A percentile compares a stretch with the other conserved stretches of the same genome.
Conservation (phyloP, 35 echinoderm and acorn worm genomes). For the Hemicentrotus pulcherrimus region DNA sequence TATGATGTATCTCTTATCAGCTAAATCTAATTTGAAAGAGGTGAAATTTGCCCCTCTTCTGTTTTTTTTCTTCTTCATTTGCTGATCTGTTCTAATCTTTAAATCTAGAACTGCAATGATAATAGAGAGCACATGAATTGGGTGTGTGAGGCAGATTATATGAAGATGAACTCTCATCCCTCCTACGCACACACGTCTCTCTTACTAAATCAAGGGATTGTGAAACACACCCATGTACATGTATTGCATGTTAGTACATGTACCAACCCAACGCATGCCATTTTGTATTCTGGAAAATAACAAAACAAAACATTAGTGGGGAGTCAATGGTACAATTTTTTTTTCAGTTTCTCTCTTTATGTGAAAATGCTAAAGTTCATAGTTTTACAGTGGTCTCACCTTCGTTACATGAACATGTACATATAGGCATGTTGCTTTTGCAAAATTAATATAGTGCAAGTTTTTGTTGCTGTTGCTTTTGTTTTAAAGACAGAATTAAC, state of each 20-base stretch:
- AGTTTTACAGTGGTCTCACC: too few species aligned
- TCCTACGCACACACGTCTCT: background rate
- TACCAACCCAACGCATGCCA: background rate
- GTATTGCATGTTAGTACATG: background rate
- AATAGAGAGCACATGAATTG: constrained; percentile 18
- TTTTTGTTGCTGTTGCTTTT: too few species aligned
- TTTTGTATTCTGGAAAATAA: too few species aligned
- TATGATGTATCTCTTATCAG: background rate
- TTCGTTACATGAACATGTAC: too few species aligned
- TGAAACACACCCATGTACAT: background rate
- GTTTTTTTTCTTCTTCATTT: background rate
- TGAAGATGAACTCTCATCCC: background rate
- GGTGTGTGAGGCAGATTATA: background rate
- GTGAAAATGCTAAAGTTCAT: too few species aligned
- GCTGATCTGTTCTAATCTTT: background rate
- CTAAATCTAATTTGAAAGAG: background rate
- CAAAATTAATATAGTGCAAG: too few species aligned
- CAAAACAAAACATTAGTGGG: too few species aligned
- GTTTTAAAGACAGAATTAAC: too few species aligned
- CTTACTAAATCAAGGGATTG: background rate
- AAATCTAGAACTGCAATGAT: background rate
- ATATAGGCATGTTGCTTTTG: too few species aligned
- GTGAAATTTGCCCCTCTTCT: background rate
- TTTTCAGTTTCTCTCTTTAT: too few species aligned
- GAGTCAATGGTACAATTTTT: too few species aligned